Evolutionary conservation across 2,888 invertebrate species (phyloP).

Genomic region (Acanthoscelides obtectus): DNA sequence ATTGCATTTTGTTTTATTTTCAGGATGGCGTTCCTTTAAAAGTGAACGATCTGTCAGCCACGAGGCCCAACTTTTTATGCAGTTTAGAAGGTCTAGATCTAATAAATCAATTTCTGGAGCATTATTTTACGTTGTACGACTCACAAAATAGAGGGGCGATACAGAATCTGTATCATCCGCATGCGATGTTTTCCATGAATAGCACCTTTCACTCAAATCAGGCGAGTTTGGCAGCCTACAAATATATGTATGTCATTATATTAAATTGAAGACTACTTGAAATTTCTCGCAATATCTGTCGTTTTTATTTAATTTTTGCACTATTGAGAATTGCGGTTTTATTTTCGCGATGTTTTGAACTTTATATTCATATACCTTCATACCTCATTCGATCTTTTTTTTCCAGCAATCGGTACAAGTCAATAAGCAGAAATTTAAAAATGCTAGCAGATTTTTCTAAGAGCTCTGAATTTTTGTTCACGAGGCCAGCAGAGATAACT

Average conservation of each 20-base stretch:
- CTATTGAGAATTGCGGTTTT: too few relatives aligned
- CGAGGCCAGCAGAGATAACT: conserved; percentile 44
- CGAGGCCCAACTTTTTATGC: conserved; percentile 52
- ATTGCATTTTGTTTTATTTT: conserved; percentile 11
- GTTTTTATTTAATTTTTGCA: too few relatives aligned
- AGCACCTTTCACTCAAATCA: conserved; percentile 30
- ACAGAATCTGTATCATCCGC: conserved; percentile 57
- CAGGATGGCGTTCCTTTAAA: conserved; percentile 53
- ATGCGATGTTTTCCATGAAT: conserved; percentile 61
- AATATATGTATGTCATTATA: not conserved
- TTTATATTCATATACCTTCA: too few relatives aligned
- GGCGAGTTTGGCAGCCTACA: not conserved
- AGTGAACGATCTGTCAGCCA: conserved; percentile 46
- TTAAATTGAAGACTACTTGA: too few relatives aligned
- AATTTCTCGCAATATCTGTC: too few relatives aligned
- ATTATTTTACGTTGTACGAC: conserved; percentile 65
- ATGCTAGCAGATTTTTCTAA: conserved; percentile 42
- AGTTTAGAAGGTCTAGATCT: conserved; percentile 48
- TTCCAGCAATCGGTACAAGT: conserved; percentile 43
- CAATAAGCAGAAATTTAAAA: conserved; percentile 50
- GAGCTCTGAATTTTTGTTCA: conserved; percentile 32
- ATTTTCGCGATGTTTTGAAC: too few relatives aligned
- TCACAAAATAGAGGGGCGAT: conserved; percentile 53
- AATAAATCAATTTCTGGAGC: conserved; percentile 60
- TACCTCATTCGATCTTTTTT: conserved; percentile 15